Base-by-base conservation (phyloP, 2,888 invertebrate genomes). In the Eutolmus rufibarbis region DNA sequence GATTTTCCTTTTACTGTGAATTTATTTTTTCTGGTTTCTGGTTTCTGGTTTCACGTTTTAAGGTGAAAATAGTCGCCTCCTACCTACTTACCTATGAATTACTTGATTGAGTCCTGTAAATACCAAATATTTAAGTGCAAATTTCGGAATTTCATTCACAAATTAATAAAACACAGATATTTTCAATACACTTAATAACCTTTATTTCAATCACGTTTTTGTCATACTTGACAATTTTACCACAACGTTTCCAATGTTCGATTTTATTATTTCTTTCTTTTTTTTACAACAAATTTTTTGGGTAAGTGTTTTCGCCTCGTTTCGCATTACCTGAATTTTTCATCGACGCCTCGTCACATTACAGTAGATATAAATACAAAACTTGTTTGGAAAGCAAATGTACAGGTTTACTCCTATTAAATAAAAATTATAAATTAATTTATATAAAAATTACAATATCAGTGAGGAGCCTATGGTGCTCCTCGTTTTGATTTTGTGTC, bases 191-290 rank as follows among this genome's bases (percentile, higher is more conserved):
- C 85, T 85, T 85, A 85, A 74, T 85, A 85, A 85, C 74, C 85
- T 85, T 85, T 85, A 85, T 85, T 85, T 85, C 85, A 85, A 85
- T 85, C 85, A 85, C 85, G 85, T 66, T 85, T 84, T 66, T 74
- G 34, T 23, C 66, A 84, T 84, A 66, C 40, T 84, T 37, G 57
- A 40, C 57, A 37, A 66, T 84, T 79, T 57, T 46, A 31, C 31
- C 51, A 51, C 31, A 57, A 57, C 57, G 14, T 79, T 23, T 79
- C 43, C 79, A 79, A 79, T 84, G 31, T 66, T 28, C 46, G 28
- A 40, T 79, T 79, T 57, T n/a, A 16, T 16, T 34, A 19, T 34
- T 34, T 34, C 34, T 7, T 34, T 34, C 4, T 56, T 82, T 56
- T 82, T 40, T 23, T 66, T 66, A 84, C 84, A 84, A 84, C 84